Evolutionary conservation across 2,888 invertebrate species (phyloP).

Genomic region (Nebria salina): DNA sequence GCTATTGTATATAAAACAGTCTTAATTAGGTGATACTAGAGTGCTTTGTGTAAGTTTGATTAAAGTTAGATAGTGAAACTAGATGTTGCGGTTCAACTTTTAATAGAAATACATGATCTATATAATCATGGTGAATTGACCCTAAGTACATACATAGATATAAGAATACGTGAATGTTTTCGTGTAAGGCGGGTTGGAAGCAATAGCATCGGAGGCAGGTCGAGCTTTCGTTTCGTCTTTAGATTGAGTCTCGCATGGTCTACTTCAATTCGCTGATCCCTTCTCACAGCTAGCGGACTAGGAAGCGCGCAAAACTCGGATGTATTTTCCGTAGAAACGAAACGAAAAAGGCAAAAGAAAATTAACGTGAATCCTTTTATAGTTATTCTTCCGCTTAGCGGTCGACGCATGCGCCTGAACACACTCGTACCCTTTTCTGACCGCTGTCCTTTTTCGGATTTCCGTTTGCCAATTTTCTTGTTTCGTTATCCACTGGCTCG

Average conservation of each 20-base stretch:
- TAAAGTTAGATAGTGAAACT: no score
- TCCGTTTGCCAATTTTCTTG: background rate
- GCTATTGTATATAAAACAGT: no score
- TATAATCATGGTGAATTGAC: no score
- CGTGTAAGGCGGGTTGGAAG: background rate
- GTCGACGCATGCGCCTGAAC: slow-evolving; percentile 34
- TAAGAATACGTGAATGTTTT: background rate
- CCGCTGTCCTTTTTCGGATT: background rate
- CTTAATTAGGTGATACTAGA: no score
- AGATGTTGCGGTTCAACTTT: no score
- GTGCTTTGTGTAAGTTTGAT: no score
- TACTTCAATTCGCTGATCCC: slow-evolving; percentile 44
- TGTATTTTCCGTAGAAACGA: slow-evolving; percentile 3
- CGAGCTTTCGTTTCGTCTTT: slow-evolving; percentile 17
- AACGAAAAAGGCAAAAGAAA: slow-evolving; percentile 48
- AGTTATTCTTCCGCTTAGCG: slow-evolving; percentile 49
- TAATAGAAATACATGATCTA: no score
- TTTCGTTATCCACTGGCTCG: background rate
- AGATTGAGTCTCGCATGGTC: slow-evolving; percentile 44
- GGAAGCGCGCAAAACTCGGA: slow-evolving; percentile 28
- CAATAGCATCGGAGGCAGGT: background rate
- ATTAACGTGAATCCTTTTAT: slow-evolving; percentile 51
- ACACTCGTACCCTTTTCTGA: background rate
- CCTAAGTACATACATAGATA: no score
- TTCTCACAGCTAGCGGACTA: slow-evolving; percentile 37